A percentile compares a stretch with the other conserved stretches of the same genome.
Conservation (phyloP, 2,797 vertebrate genomes). For the Rhynchotus rufescens region DNA sequence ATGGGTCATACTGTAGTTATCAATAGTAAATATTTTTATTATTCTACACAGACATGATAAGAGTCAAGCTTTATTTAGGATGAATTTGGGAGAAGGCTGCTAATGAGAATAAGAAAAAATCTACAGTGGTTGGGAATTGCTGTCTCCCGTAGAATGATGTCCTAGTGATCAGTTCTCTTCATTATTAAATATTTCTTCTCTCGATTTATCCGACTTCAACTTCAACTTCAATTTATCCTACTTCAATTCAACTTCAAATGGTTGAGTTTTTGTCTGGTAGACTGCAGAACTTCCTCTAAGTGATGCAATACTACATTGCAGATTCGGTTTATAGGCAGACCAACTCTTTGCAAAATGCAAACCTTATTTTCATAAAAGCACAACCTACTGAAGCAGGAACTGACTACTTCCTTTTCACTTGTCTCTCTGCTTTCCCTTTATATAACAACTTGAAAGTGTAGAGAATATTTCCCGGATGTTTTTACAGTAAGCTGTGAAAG, state of each 20-base stretch:
- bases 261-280: not conserved
- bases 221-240: too few relatives aligned
- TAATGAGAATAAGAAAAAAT: not conserved
- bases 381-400: conserved; percentile 37
- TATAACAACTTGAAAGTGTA: conserved; percentile 24
- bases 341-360: conserved; percentile 25
- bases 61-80: not conserved
- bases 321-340: not conserved
- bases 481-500: conserved; percentile 32
- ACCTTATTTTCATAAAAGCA: conserved; percentile 41
- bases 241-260: not conserved
- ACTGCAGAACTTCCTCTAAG: conserved; percentile 10
- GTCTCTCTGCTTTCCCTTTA: conserved; percentile 13
- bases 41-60: not conserved
- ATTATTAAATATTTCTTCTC: not conserved
- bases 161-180: not conserved
- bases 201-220: not conserved
- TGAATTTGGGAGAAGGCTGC: not conserved
- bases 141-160: not conserved
- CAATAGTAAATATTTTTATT: not conserved
- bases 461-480: conserved; percentile 20
- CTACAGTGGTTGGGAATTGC: not conserved
- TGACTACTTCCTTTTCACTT: conserved; percentile 45
- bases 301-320: not conserved
- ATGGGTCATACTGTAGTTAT: not conserved